Evolutionary conservation across 2,888 invertebrate species (phyloP).

Genomic region (Peribatodes rhomboidaria): DNA sequence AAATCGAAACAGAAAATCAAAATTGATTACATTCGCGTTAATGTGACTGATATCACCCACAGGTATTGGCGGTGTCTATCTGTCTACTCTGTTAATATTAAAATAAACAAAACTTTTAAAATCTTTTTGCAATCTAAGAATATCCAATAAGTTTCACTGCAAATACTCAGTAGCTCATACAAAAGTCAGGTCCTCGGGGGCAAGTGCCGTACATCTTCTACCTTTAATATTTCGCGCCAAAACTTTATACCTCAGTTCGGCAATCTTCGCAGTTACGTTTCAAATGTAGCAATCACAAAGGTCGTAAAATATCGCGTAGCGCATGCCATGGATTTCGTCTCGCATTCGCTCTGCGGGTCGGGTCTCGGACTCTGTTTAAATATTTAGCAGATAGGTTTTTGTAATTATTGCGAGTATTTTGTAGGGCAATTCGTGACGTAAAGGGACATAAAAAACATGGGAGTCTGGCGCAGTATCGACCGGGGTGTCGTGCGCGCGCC

Average conservation of each 20-base stretch:
- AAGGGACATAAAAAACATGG: conserved; percentile 84
- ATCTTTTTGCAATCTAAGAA: too few relatives aligned
- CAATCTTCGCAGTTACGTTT: conserved; percentile 30
- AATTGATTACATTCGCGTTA: too few relatives aligned
- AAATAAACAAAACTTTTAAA: too few relatives aligned
- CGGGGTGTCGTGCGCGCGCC: conserved; percentile 79
- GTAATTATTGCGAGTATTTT: conserved; percentile 74
- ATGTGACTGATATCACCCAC: too few relatives aligned
- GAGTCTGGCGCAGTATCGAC: conserved; percentile 84
- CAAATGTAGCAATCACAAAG: conserved; percentile 29
- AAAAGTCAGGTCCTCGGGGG: too few relatives aligned
- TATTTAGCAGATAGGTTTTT: conserved; percentile 21
- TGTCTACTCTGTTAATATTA: too few relatives aligned
- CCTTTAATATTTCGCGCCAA: conserved; percentile 44
- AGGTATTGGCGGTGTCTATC: too few relatives aligned
- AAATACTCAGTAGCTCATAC: too few relatives aligned
- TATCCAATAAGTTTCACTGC: too few relatives aligned
- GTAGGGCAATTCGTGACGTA: conserved; percentile 77
- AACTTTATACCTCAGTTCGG: conserved; percentile 32
- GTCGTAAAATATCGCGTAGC: conserved; percentile 23
- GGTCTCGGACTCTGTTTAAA: conserved; percentile 1
- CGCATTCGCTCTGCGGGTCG: conserved; percentile 1
- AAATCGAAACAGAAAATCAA: too few relatives aligned
- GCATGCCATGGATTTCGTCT: conserved; percentile 1
- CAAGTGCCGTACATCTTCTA: too few relatives aligned